Base-by-base conservation (phyloP, 2,888 invertebrate species). In the Tortricodes alternella region DNA sequence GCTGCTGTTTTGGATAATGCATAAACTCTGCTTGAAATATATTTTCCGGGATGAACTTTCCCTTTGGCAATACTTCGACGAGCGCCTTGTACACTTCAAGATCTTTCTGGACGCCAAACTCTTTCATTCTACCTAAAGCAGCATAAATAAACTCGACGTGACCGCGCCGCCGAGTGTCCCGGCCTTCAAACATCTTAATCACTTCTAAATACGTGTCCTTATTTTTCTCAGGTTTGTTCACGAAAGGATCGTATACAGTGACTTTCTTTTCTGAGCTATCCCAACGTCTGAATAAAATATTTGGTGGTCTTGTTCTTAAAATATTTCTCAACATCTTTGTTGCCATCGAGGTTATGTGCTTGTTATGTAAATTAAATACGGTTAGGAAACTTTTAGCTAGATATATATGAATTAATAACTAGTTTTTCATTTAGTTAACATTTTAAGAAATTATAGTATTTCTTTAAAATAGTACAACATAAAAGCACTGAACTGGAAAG, bases 1-100 rank as follows among this genome's bases (percentile, higher is more conserved):
- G 95, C 73, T 99, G 99, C 74, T 99, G 99, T 77, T 96, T 96
- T 0, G 98, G 98, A 88, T 96, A 99, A 80, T 98, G 97, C 93
- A 95, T 93, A 70, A 98, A 96, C 81, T 98, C 97, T 0, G 95
- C 93, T 92, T 98, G 97, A 81, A 96, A 94, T 37, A 94, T 85
- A 78, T 96, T 98, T 27, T 85, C 86, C 0, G 99, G 94, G 62
- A 98, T 93, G 85, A 97, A 95, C 80, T 93, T 95, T 37, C 97
- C 97, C 83, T 98, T 96, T 0, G 98, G 97, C 78, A 99, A 91
- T 34, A 98, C 92, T 75, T 97, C 94, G 32, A 98, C 86, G 44
- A 99, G 74, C 15, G 94, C 92, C 81, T 97, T 99, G 76, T 99
- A 99, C 0, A 94, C 94, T 70, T 96, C 95, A 13, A 97, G 72